Percentiles rank a stretch among this genome's conserved stretches.
phyloP scores from a whole-genome alignment of 2,888 invertebrate genomes.

The Drosophila rellima region DNA sequence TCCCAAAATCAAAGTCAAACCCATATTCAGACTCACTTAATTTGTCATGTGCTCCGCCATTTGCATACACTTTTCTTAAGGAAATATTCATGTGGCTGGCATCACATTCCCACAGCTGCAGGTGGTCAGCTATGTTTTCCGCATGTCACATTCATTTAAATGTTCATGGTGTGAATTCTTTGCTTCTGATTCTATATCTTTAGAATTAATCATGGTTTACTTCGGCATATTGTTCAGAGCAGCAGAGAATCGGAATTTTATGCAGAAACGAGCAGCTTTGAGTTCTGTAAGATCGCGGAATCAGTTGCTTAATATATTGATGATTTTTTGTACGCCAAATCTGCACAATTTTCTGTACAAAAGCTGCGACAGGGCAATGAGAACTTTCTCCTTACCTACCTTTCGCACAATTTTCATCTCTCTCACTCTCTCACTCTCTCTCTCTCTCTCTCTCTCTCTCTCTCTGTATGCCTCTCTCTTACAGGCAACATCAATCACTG shows the following conservation, averaged over 20 bases:
- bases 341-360: neutral
- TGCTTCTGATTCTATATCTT: neutral
- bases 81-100: neutral
- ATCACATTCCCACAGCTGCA: neutral
- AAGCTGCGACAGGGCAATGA: neutral
- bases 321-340: neutral
- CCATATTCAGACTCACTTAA: too few relatives aligned
- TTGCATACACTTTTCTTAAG: too few relatives aligned
- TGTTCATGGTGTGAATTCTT: too few relatives aligned
- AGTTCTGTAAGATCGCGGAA: neutral
- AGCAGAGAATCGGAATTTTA: neutral
- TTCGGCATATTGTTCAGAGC: neutral
- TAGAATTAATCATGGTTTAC: neutral
- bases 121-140: neutral
- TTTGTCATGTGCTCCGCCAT: too few relatives aligned
- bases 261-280: neutral
- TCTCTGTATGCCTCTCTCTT: neutral
- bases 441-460: neutral
- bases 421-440: neutral
- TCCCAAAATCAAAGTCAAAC: neutral
- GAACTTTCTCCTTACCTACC: neutral
- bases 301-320: neutral
- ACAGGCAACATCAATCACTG: constrained; percentile 84
- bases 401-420: neutral
- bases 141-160: neutral